Conservation (phyloP, 2,113 vertebrate species). For the Collichthys lucidus region DNA sequence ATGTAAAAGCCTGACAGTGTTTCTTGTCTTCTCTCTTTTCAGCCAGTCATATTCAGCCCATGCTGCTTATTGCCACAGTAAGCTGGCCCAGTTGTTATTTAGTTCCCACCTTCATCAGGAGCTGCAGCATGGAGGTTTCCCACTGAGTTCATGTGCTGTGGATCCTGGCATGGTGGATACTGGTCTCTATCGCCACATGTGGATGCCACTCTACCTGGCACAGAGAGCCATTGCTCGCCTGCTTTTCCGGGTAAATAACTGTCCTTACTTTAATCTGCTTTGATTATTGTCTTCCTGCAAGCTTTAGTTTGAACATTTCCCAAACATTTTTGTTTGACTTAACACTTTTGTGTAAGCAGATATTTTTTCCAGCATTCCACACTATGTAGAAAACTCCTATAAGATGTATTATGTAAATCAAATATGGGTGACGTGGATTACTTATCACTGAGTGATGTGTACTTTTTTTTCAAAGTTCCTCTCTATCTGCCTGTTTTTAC, state of each 20-base stretch:
- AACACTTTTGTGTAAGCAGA: no score
- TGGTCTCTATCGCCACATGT: slow-evolving; percentile 86
- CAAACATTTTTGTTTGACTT: not conserved
- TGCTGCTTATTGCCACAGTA: slow-evolving; percentile 91
- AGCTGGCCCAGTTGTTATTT: slow-evolving; percentile 92
- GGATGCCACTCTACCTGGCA: slow-evolving; percentile 78
- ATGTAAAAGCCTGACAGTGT: not conserved
- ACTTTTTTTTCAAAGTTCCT: not conserved
- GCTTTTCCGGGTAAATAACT: slow-evolving; percentile 87
- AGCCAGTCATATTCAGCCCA: slow-evolving; percentile 88
- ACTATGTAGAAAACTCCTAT: no score
- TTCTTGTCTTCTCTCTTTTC: slow-evolving; percentile 29
- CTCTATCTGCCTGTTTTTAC: no score
- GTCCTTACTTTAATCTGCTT: not conserved
- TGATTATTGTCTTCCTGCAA: not conserved
- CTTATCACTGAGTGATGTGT: not conserved
- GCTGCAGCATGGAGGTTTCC: slow-evolving; percentile 79
- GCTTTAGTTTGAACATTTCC: not conserved
- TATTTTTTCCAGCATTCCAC: not conserved
- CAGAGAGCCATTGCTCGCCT: slow-evolving; percentile 79
- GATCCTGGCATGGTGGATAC: slow-evolving; percentile 95
- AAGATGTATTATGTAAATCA: not conserved
- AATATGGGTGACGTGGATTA: not conserved
- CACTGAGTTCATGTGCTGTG: slow-evolving; percentile 88
- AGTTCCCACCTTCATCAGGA: slow-evolving; percentile 88